Evolutionary conservation across 2,113 vertebrate genomes (phyloP), one percentile per base, ranked within the genome.

Genomic region (Bubalus kerabau): DNA sequence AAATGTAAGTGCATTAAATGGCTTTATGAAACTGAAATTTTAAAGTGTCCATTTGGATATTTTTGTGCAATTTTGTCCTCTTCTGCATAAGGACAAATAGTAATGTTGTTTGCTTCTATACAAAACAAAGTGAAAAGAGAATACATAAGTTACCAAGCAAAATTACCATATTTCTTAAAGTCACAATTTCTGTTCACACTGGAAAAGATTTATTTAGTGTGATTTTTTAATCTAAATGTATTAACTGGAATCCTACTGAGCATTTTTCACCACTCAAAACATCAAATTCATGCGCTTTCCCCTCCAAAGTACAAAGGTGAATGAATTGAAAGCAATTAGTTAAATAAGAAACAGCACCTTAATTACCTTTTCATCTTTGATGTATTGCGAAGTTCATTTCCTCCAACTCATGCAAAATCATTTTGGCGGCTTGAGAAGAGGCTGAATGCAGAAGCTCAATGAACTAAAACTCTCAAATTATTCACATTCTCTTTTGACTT

Each of bases 311-410:
- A 87, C 19, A 94, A 88, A 98, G 74, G 91, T 80, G 74, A 97
- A 90, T 23, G 52, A 87, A 92, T 36, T 76, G 32, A 94, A 94
- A 97, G 88, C 46, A 97, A 96, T 95, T 97, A 89, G 67, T 92
- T 96, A 87, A 97, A 87, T 23, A 92, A 86, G 82, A 91, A 85
- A 64, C n/a, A 84, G 7, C 57, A 60, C 16, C 13, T 86, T 95
- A 90, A 74, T 84, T 95, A 91, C 16, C 54, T 97, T 92, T 97
- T 93, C 64, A 91, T 87, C 50, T 95, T 50, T 81, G 76, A 89
- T 88, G 13, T 88, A 78, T 40, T 94, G 36, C 36, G 36, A 36
- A 36, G 36, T 36, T 36, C 36, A 36, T 36, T 36, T 36, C 36
- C 36, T 36, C 36, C 36, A 36, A 36, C 36, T 36, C 36, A 36